These are phyloP conservation scores for Drosophila subquinaria DNA, from an alignment of 2,888 invertebrate species.

Conservation along the genomic window DNA sequence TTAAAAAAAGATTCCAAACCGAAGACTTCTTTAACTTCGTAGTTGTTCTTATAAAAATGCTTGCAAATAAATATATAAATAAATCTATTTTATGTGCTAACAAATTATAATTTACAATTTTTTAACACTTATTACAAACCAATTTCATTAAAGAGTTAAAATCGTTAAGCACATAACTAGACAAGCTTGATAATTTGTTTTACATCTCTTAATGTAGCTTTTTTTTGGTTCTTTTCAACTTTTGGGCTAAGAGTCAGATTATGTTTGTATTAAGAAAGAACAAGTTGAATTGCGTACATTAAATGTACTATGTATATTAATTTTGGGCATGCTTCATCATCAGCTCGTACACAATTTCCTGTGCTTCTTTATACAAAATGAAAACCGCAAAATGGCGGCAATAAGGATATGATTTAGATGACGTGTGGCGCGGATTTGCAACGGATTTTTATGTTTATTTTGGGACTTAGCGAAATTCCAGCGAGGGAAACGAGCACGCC, in stretches of 20 bases:
- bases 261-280: not conserved
- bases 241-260: not conserved
- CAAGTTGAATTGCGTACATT: not conserved
- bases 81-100: no score
- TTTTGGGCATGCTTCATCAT: not conserved
- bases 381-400: constrained; percentile 34
- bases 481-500: constrained; percentile 15
- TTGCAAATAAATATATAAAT: no score
- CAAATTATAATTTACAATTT: no score
- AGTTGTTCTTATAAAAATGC: no score
- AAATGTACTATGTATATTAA: not conserved
- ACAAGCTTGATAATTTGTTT: not conserved
- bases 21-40: no score
- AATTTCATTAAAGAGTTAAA: not conserved
- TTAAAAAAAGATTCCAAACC: no score
- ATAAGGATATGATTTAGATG: constrained; percentile 62
- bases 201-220: not conserved
- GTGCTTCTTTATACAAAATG: not conserved
- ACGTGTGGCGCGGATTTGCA: constrained; percentile 42
- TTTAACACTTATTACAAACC: no score
- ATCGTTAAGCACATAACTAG: not conserved
- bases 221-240: not conserved
- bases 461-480: constrained; percentile 57
- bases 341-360: not conserved
- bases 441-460: constrained; percentile 68